Evolutionary conservation across 2,113 vertebrate genomes (phyloP).

Genomic region (Microtus oregoni): DNA sequence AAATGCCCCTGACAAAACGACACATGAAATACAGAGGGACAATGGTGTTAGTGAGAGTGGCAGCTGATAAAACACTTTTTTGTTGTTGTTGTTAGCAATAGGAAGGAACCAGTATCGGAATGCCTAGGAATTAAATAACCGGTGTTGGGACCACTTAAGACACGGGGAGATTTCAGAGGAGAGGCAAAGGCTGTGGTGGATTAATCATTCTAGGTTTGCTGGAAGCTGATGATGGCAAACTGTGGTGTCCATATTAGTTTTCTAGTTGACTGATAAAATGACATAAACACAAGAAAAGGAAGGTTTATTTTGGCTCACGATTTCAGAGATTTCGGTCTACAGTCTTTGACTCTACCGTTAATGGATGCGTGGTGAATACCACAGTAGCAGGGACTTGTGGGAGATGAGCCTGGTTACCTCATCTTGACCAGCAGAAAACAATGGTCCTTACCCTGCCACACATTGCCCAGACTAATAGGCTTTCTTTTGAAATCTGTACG

Average conservation of each 20-base stretch:
- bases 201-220: background rate
- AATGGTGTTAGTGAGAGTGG: background rate
- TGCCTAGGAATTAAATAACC: background rate
- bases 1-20: background rate
- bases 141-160: background rate
- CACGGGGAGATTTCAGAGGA: background rate
- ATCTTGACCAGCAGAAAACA: background rate
- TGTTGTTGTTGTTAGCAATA: constrained; percentile 2
- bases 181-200: background rate
- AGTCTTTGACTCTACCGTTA: background rate
- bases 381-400: background rate
- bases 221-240: background rate
- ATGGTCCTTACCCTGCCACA: background rate
- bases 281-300: background rate
- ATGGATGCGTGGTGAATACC: background rate
- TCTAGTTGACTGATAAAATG: background rate
- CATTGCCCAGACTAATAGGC: background rate
- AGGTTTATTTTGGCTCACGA: background rate
- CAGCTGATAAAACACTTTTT: background rate
- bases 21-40: background rate
- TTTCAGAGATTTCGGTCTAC: background rate
- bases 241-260: background rate
- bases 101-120: background rate
- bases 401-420: background rate
- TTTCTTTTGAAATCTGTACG: background rate